A percentile compares a stretch with the other conserved stretches of the same genome.
Conservation (phyloP, 2,888 invertebrate genomes). For the Octodonta nipae region DNA sequence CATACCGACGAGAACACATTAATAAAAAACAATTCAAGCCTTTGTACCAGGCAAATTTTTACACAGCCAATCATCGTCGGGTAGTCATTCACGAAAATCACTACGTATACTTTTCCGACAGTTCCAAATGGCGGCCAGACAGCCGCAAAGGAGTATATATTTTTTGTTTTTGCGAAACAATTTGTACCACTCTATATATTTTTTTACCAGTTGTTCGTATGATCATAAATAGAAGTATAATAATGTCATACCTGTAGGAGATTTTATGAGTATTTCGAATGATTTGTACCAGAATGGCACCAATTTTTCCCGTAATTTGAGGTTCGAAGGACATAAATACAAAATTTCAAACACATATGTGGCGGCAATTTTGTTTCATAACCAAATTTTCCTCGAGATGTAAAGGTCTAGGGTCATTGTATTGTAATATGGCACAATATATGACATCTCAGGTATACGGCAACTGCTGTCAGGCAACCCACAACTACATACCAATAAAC, state of each 20-base stretch:
- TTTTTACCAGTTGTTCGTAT: too few species aligned
- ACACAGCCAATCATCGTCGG: too few species aligned
- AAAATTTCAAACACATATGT: conserved; percentile 3
- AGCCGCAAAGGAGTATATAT: too few species aligned
- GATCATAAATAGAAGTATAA: too few species aligned
- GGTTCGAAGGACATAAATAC: conserved; percentile 2
- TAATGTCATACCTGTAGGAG: too few species aligned
- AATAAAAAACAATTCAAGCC: background rate
- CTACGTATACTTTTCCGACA: too few species aligned
- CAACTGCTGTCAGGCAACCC: background rate
- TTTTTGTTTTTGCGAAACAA: too few species aligned
- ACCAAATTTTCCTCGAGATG: background rate
- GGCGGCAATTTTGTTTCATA: conserved; percentile 3
- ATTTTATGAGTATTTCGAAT: conserved; percentile 3
- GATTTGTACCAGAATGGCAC: too few species aligned
- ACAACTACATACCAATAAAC: background rate
- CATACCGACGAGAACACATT: too few species aligned
- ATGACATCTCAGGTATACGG: background rate
- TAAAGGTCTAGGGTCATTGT: background rate
- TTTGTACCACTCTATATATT: background rate
- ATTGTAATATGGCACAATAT: background rate
- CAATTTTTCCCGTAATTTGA: conserved; percentile 4
- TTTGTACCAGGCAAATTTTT: background rate
- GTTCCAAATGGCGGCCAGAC: too few species aligned
- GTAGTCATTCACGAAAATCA: too few species aligned